Base-by-base conservation (phyloP, 2,888 invertebrate genomes). In the Clitarchus hookeri region DNA sequence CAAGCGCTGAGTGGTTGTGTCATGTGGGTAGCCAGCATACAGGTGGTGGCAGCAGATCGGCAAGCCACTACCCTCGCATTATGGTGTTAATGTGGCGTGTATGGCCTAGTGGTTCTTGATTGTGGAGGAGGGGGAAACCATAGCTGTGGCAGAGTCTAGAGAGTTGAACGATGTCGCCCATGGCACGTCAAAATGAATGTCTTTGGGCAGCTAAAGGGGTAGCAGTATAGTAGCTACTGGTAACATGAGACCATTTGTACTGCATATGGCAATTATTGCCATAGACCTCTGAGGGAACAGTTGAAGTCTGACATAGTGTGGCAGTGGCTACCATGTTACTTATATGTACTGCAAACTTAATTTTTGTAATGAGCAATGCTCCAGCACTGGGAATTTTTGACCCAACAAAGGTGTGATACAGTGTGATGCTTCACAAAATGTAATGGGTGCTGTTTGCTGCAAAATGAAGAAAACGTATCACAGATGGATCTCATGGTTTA, bases 401-500 rank as follows among this genome's bases (percentile, higher is more conserved):
- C 79, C 65, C 83, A 25, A 79, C 44, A 25, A 78, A 87, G 53
- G 79, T 44, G 77, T 25, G 12, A 84, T 88, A 16, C 87, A 88
- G 26, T 84, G 85, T 23, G 90, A 90, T 88, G 89, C 13, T 1
- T 82, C 82, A 26, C 82, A 82, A 23, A 16, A 82, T 82, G 82
- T 36, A 25, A 36, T 27, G 13, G 82, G 23, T 82, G 82, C 23
- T 82, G 82, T 36, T 44, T 27, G 4, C 82, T 82, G 9, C 91
- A 91, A 88, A 88, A 91, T 48, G 89, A n/a, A n/a, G 89, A 26
- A 88, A 90, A 85, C 91, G 90, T 11, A 88, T 91, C n/a, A 90
- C 89, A 13, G 91, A 90, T 88, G 91, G 90, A 13, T 90, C 90
- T 78, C 89, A 89, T 87, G 87, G 90, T 0, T 85, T 90, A 77